A percentile compares a stretch with the other conserved stretches of the same genome.
Evolutionary conservation across 2,797 vertebrate genomes (phyloP).

Genomic region (Leucoraja ocellata): DNA sequence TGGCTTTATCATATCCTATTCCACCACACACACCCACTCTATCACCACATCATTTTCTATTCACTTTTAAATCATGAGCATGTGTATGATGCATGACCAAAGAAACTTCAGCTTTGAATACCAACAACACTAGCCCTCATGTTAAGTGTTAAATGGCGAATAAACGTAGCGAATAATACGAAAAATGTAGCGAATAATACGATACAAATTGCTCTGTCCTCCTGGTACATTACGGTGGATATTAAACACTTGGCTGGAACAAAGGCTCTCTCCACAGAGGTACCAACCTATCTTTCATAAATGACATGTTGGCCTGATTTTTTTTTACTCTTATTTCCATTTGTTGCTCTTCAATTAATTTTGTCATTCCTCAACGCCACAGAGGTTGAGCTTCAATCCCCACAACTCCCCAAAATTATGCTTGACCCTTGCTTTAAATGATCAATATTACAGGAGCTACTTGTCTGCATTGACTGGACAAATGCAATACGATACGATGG

Average conservation of each 20-base stretch:
- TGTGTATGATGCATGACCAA: not conserved
- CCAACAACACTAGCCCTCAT: not conserved
- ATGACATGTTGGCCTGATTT: not conserved
- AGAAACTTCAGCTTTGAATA: not conserved
- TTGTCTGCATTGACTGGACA: not conserved
- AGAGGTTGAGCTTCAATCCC: not conserved
- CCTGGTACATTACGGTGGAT: not conserved
- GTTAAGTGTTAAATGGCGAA: not conserved
- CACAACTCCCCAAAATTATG: constrained; percentile 3
- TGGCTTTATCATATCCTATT: not conserved
- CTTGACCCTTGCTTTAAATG: not conserved
- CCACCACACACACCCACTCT: no score
- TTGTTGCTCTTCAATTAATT: not conserved
- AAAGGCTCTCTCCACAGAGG: not conserved
- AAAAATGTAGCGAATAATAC: no score
- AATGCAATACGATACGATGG: no score
- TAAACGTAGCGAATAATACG: no score
- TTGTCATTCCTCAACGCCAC: not conserved
- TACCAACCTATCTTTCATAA: not conserved
- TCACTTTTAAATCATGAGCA: not conserved
- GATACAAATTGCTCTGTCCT: not conserved
- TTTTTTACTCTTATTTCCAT: not conserved
- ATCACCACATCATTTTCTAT: not conserved
- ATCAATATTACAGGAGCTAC: not conserved
- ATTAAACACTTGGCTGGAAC: not conserved